Percentiles rank a stretch among this genome's conserved stretches.
phyloP scores from a whole-genome alignment of 2,797 vertebrate species.

The Cynopterus sphinx region DNA sequence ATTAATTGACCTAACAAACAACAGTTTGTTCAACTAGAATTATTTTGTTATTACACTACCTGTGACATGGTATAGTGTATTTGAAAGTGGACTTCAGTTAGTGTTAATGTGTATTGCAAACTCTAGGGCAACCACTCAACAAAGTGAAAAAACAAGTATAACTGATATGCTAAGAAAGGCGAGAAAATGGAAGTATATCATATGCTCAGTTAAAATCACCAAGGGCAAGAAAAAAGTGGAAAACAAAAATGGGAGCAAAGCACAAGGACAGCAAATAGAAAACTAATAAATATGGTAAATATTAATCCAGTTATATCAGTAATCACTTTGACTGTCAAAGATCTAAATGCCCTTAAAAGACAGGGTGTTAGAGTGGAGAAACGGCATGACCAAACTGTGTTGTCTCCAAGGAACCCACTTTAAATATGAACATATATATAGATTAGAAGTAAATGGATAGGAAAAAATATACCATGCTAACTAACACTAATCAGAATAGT shows the following conservation, averaged over 20 bases:
- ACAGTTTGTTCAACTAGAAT: background rate
- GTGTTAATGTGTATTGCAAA: background rate
- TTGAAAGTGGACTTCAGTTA: background rate
- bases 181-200: background rate
- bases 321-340: background rate
- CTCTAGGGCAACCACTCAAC: background rate
- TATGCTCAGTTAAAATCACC: background rate
- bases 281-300: background rate
- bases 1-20: background rate
- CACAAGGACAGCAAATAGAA: background rate
- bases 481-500: background rate
- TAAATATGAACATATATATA: background rate
- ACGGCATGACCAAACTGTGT: background rate
- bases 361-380: background rate
- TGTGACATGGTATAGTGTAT: background rate
- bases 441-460: background rate
- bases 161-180: background rate
- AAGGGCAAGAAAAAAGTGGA: background rate
- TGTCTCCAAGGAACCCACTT: background rate
- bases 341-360: background rate
- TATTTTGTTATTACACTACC: background rate
- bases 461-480: background rate
- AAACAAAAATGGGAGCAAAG: background rate
- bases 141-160: background rate
- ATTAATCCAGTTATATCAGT: background rate